Percentiles rank a stretch among this genome's conserved stretches.
These are phyloP conservation scores for Ochotona princeps DNA, from an alignment of 2,113 vertebrate genomes.

Conservation along the genomic window DNA sequence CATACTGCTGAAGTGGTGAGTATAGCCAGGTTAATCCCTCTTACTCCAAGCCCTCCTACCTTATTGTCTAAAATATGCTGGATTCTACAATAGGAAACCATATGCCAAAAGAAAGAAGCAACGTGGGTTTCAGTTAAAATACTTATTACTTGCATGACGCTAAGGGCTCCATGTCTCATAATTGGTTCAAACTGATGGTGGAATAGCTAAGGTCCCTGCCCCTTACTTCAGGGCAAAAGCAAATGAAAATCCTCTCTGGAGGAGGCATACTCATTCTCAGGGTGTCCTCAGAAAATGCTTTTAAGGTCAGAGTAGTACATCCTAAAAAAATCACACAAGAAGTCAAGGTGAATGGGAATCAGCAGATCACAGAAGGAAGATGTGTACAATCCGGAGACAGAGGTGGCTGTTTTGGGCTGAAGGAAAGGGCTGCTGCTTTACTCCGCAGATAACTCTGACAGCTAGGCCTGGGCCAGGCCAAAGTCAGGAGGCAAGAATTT, in stretches of 20 bases:
- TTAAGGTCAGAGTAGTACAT: neutral
- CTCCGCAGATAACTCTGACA: too few relatives aligned
- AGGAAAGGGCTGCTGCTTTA: too few relatives aligned
- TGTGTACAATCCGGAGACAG: neutral
- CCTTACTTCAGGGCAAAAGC: slow-evolving; percentile 4
- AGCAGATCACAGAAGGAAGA: neutral
- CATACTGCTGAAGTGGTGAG: neutral
- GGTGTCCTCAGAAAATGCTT: neutral
- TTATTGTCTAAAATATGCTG: neutral
- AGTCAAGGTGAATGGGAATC: neutral
- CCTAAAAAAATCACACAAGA: neutral
- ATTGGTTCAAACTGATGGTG: neutral
- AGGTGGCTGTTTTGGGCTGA: too few relatives aligned
- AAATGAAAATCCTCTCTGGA: neutral
- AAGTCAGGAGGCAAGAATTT: too few relatives aligned
- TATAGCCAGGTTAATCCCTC: neutral
- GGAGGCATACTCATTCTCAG: neutral
- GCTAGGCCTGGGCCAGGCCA: too few relatives aligned
- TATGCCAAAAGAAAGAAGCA: slow-evolving; percentile 21
- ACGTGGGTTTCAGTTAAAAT: neutral
- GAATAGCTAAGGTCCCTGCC: neutral
- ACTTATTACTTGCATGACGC: neutral
- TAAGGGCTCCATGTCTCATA: neutral
- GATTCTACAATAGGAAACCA: neutral
- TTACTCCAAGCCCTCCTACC: neutral